Percentiles rank a stretch among this genome's conserved stretches.
phyloP scores from a whole-genome alignment of 2,888 invertebrate species.

The Priocnemis perturbator region DNA sequence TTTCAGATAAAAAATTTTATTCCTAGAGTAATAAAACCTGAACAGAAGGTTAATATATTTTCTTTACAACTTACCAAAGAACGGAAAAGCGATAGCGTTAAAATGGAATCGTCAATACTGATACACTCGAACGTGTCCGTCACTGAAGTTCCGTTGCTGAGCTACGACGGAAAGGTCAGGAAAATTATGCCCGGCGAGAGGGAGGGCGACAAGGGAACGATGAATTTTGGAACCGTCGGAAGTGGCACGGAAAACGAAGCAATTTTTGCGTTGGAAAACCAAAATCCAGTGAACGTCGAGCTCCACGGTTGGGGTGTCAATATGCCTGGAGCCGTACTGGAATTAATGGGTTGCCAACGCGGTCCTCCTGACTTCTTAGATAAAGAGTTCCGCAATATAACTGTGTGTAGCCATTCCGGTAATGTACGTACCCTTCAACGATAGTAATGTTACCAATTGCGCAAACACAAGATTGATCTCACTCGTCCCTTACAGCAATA shows the following conservation, averaged over 20 bases:
- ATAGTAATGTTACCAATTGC: background rate
- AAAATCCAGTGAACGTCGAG: conserved; percentile 84
- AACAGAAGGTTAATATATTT: conserved; percentile 79
- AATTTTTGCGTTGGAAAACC: conserved; percentile 83
- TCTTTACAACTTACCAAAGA: conserved; percentile 78
- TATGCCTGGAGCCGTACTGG: conserved; percentile 78
- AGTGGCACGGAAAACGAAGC: conserved; percentile 82
- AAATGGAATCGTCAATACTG: conserved; percentile 80
- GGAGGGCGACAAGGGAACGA: conserved; percentile 69
- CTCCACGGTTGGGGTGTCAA: conserved; percentile 80
- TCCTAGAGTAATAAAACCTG: conserved; percentile 79
- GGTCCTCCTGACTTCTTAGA: conserved; percentile 73
- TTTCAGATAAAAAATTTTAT: conserved; percentile 80
- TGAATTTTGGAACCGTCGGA: conserved; percentile 82
- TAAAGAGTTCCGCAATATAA: conserved; percentile 69
- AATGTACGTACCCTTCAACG: conserved; percentile 61
- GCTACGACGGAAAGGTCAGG: conserved; percentile 83
- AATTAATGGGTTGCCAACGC: conserved; percentile 80
- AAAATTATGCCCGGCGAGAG: conserved; percentile 71
- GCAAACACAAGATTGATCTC: background rate
- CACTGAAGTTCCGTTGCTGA: conserved; percentile 82
- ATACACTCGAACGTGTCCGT: conserved; percentile 86
- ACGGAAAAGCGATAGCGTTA: conserved; percentile 76
- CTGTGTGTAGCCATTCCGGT: conserved; percentile 69
- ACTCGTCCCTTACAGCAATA: conserved; percentile 74